Conservation (phyloP, 2,797 vertebrate species). For the Amazona finschi region DNA sequence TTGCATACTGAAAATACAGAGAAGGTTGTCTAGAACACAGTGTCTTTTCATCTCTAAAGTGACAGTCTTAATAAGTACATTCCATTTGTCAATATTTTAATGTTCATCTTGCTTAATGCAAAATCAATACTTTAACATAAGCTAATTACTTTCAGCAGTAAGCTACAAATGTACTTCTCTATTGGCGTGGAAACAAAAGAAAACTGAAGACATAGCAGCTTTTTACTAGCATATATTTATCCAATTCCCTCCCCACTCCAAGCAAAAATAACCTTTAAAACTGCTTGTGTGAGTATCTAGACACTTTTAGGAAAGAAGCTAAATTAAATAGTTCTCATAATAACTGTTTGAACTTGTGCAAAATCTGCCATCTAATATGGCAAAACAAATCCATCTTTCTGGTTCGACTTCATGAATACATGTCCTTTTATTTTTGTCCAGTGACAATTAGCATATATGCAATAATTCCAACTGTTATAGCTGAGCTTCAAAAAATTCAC, state of each 20-base stretch:
- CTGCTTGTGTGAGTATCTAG: not conserved
- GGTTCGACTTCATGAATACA: not conserved
- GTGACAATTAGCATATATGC: not conserved
- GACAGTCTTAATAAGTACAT: slow-evolving; percentile 48
- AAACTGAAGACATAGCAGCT: not conserved
- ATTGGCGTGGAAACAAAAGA: slow-evolving; percentile 15
- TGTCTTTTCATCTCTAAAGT: slow-evolving; percentile 44
- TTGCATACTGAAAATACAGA: not conserved
- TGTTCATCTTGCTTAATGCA: slow-evolving; percentile 59
- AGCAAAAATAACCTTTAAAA: not conserved
- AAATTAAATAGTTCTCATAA: not conserved
- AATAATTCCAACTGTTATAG: not conserved
- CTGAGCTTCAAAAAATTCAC: not conserved
- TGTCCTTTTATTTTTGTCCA: not conserved
- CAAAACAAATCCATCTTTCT: not conserved
- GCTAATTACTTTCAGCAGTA: slow-evolving; percentile 58
- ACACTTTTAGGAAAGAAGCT: not conserved
- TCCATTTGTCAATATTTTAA: slow-evolving; percentile 50
- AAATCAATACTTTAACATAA: slow-evolving; percentile 70
- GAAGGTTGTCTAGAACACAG: not conserved
- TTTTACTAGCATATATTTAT: not conserved
- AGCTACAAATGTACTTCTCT: slow-evolving; percentile 15
- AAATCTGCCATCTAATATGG: not conserved
- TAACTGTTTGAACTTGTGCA: not conserved
- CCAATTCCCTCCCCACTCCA: rapidly evolving